Evolutionary conservation across 2,113 vertebrate genomes (phyloP), one percentile per base, ranked within the genome.

Genomic region (Philantomba maxwellii): DNA sequence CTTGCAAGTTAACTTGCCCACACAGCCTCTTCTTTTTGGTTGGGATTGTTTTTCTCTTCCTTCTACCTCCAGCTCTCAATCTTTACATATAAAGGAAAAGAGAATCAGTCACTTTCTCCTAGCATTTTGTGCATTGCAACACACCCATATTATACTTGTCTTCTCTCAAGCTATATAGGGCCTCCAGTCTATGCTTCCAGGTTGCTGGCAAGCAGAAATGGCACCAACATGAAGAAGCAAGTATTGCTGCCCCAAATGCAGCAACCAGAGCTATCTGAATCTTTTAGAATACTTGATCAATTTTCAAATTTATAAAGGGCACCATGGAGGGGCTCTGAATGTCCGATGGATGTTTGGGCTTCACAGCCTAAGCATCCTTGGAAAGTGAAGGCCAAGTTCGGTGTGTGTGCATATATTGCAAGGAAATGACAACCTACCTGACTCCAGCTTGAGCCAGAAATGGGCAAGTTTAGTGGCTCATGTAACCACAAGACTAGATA

Each of bases 181-280:
- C 83, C 78, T 95, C 70, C 12, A 55, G 82, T 53, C 77, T 92
- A 26, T 53, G 30, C 87, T 94, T 94, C 92, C 43, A 39, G 45
- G 49, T 66, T 89, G 62, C 57, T 45, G 82, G 66, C 83, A 96
- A 66, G 87, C 73, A 88, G 75, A 93, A 96, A 93, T 21, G 14
- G 28, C 5, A 7, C 49, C 80, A 45, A 45, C 11, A 0, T 49
- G 83, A 94, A 86, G 85, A 91, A 86, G 53, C 75, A 84, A 91
- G 62, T 84, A 36, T 36, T 64, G 53, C 15, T 51, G 45, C 30
- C 49, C 39, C 51, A 51, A 53, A 21, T 49, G 77, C 25, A 43
- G 36, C 58, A 43, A 19, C 58, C 45, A 86, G 55, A 43, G 49
- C 60, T 47, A 16, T 45, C 58, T 2, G 28, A 88, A 81, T 82